These are phyloP conservation scores for Platyrinchus mystaceus DNA, from an alignment of 2,797 vertebrate species.

Conservation along the genomic window DNA sequence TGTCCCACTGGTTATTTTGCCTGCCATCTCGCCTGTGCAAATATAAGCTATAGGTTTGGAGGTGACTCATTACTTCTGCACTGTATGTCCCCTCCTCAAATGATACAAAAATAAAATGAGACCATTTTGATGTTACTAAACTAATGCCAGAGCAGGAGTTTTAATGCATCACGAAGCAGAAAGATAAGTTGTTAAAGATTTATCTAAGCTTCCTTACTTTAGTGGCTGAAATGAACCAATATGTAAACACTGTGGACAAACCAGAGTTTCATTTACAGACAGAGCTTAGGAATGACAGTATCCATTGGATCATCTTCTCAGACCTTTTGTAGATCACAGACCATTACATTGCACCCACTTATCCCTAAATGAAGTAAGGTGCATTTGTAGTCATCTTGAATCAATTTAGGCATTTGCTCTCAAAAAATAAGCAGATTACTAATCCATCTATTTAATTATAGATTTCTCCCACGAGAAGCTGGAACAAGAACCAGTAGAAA, in stretches of 20 bases:
- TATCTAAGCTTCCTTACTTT: slow-evolving; percentile 13
- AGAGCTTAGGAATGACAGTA: neutral
- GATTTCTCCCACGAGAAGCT: neutral
- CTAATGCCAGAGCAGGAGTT: neutral
- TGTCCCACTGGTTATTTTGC: neutral
- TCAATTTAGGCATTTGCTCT: slow-evolving; percentile 1
- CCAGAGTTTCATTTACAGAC: neutral
- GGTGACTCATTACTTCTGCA: slow-evolving; percentile 17
- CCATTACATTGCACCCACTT: neutral
- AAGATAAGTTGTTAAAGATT: slow-evolving; percentile 35
- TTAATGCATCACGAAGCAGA: neutral
- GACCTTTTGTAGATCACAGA: neutral
- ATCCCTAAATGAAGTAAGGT: neutral
- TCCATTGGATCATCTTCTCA: neutral
- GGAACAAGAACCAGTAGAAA: neutral
- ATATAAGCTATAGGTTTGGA: neutral
- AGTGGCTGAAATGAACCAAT: neutral
- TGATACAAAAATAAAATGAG: neutral
- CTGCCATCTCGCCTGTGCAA: neutral
- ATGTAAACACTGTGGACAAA: neutral
- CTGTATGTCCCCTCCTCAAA: neutral
- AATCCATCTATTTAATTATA: slow-evolving; percentile 13
- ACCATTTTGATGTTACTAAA: neutral
- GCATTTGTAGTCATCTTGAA: slow-evolving; percentile 5
- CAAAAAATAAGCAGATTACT: slow-evolving; percentile 22